phyloP scores from a whole-genome alignment of 2,888 invertebrate species.

The Caenorhabditis uteleia region DNA sequence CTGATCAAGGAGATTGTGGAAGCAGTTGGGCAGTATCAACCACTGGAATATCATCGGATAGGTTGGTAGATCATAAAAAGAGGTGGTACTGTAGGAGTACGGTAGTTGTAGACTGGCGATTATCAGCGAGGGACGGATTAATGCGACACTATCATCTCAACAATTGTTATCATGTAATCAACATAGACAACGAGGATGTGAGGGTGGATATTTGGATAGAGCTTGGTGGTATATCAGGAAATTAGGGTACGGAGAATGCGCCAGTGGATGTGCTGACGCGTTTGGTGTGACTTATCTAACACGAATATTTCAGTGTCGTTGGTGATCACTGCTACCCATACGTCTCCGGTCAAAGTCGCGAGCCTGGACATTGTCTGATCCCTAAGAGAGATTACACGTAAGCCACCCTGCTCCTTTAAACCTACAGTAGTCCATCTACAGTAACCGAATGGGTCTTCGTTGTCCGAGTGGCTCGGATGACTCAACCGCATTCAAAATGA shows the following conservation, averaged over 20 bases:
- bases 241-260: constrained; percentile 73
- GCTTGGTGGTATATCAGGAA: constrained; percentile 88
- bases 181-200: constrained; percentile 81
- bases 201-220: constrained; percentile 86
- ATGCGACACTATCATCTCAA: constrained; percentile 80
- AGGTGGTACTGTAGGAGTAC: background rate
- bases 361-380: constrained; percentile 77
- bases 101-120: constrained; percentile 76
- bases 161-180: constrained; percentile 85
- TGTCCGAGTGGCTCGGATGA: constrained; percentile 69
- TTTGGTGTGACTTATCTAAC: no score
- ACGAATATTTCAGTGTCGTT: constrained; percentile 77
- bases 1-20: constrained; percentile 79
- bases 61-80: constrained; percentile 14
- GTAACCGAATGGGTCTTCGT: constrained; percentile 41
- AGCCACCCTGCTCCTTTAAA: no score
- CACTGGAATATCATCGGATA: constrained; percentile 72
- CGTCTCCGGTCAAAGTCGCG: constrained; percentile 74
- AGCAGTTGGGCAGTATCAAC: constrained; percentile 88
- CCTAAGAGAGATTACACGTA: constrained; percentile 61
- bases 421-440: constrained; percentile 7
- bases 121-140: constrained; percentile 82
- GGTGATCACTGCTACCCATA: constrained; percentile 86
- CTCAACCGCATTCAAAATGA: constrained; percentile 70
- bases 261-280: no score